These are phyloP conservation scores for Blennius ocellaris DNA, from an alignment of 2,113 vertebrate species.

Conservation along the genomic window DNA sequence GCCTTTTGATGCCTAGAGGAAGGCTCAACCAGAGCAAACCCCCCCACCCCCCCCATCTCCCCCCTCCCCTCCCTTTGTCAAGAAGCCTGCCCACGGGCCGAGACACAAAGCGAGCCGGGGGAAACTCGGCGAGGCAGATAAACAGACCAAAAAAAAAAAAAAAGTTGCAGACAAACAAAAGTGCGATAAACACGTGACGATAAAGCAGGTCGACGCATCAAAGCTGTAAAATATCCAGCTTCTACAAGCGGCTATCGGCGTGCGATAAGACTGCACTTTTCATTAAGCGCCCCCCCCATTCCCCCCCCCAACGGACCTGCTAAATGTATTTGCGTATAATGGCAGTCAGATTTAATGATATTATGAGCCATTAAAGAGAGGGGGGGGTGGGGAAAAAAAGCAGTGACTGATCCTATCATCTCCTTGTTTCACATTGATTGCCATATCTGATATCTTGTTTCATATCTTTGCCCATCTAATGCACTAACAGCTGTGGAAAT, in stretches of 20 bases:
- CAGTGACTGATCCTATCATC: conserved; percentile 77
- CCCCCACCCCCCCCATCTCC: conserved; percentile 12
- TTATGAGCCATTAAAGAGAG: conserved; percentile 81
- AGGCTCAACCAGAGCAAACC: conserved; percentile 64
- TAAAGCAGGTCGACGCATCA: conserved; percentile 53
- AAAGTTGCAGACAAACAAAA: conserved; percentile 65
- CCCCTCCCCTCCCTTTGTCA: conserved; percentile 48
- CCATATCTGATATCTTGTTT: conserved; percentile 81
- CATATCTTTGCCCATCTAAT: conserved; percentile 75
- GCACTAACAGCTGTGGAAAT: conserved; percentile 79
- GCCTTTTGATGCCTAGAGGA: conserved; percentile 73
- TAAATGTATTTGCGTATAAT: conserved; percentile 79
- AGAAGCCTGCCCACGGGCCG: conserved; percentile 73
- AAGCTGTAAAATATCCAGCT: conserved; percentile 60
- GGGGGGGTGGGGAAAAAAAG: conserved; percentile 44
- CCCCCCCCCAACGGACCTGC: conserved; percentile 63
- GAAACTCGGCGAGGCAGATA: conserved; percentile 56
- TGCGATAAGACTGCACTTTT: conserved; percentile 74
- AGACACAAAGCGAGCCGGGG: conserved; percentile 69
- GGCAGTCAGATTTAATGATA: conserved; percentile 78
- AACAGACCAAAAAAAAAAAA: conserved; percentile 59
- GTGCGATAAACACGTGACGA: conserved; percentile 32
- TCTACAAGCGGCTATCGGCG: conserved; percentile 56
- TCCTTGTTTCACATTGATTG: conserved; percentile 80
- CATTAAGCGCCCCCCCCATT: conserved; percentile 72